Conservation (phyloP, 2,113 vertebrate genomes). For the Poeciliopsis retropinna region DNA sequence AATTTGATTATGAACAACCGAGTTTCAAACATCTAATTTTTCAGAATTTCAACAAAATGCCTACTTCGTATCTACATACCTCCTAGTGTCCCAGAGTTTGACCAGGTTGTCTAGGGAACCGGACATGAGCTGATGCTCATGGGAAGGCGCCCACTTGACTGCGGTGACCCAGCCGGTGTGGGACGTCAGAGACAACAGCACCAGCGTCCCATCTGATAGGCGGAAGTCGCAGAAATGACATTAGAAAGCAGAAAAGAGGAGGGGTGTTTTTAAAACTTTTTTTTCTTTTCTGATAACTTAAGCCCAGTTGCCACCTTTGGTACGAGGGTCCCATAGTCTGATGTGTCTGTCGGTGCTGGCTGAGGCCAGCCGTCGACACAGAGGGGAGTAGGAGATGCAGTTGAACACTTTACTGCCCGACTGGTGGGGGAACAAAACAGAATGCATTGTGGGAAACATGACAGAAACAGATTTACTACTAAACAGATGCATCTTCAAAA, state of each 20-base stretch:
- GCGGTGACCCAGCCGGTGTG: slow-evolving; percentile 97
- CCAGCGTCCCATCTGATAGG: slow-evolving; percentile 91
- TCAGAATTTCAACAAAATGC: neutral
- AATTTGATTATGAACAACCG: neutral
- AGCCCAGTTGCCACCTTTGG: slow-evolving; percentile 82
- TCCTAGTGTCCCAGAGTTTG: slow-evolving; percentile 97
- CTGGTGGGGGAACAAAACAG: slow-evolving; percentile 70
- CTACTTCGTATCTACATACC: slow-evolving; percentile 75
- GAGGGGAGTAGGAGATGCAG: slow-evolving; percentile 91
- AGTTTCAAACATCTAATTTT: neutral
- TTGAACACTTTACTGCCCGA: slow-evolving; percentile 96
- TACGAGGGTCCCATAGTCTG: slow-evolving; percentile 93
- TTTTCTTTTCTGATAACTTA: neutral
- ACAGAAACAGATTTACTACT: too few relatives aligned
- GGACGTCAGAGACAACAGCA: slow-evolving; percentile 92
- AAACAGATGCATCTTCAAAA: too few relatives aligned
- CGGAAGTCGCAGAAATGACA: neutral
- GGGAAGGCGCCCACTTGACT: slow-evolving; percentile 92
- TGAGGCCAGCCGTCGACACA: slow-evolving; percentile 91
- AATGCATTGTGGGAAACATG: too few relatives aligned
- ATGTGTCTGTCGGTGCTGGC: slow-evolving; percentile 95
- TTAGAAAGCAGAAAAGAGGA: neutral
- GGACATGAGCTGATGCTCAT: slow-evolving; percentile 93
- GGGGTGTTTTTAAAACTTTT: neutral
- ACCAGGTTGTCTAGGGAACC: slow-evolving; percentile 96